phyloP scores from a whole-genome alignment of 2,113 vertebrate genomes.

The Pomatorhinus ruficollis region DNA sequence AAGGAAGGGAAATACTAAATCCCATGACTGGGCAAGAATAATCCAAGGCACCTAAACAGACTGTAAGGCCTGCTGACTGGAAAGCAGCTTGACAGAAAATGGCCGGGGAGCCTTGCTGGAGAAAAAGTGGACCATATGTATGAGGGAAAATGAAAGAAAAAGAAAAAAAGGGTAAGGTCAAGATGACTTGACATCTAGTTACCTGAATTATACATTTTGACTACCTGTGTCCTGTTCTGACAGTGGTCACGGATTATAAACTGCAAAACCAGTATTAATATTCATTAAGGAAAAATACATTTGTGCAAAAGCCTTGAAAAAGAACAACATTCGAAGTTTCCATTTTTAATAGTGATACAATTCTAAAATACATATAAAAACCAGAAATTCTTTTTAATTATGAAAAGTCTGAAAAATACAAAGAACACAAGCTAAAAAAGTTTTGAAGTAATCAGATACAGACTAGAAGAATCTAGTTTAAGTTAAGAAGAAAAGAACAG shows the following conservation, averaged over 20 bases:
- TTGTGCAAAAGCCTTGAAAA: background rate
- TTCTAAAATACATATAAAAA: background rate
- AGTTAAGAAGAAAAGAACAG: background rate
- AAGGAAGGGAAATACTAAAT: background rate
- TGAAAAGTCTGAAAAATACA: background rate
- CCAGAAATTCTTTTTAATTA: background rate
- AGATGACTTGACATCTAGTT: background rate
- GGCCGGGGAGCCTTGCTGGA: background rate
- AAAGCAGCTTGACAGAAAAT: background rate
- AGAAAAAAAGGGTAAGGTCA: background rate
- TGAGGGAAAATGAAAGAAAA: background rate
- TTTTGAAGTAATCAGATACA: background rate
- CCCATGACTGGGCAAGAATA: background rate
- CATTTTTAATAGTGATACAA: rapidly evolving
- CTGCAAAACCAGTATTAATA: background rate
- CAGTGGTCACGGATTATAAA: background rate
- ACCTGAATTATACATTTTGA: background rate
- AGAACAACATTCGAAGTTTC: background rate
- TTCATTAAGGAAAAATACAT: background rate
- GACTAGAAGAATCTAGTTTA: background rate
- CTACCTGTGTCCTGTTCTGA: background rate
- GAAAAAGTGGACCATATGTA: background rate
- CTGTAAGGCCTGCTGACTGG: background rate
- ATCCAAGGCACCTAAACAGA: background rate
- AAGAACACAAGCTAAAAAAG: background rate